Evolutionary conservation across 2,797 vertebrate genomes (phyloP), one percentile per base, ranked within the genome.

Genomic region (Toxotes lorentzi): DNA sequence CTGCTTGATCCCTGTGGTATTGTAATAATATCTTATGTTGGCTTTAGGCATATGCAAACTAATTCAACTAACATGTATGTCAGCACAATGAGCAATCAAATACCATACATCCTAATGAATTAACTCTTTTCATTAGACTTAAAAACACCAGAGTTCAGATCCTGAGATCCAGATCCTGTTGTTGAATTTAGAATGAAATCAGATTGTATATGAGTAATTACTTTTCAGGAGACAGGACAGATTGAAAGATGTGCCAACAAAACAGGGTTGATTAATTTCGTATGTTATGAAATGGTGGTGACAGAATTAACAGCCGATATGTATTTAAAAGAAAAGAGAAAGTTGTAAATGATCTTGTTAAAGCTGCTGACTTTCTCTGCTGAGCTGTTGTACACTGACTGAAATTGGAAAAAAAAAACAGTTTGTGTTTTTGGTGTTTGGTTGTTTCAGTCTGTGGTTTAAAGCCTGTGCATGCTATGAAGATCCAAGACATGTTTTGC

Each of bases 1-100:
- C 71, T 27, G 76, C 86, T 87, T 87, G 86, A 90, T 92, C 91
- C 86, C 81, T 1, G 64, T 45, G 70, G 86, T 67, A 78, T 79
- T 77, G 47, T 82, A 82, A 86, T 41, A 63, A 45, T 13, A 73
- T 65, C 59, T 32, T 12, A 57, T 71, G 45, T n/a, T 17, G 69
- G 34, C 45, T 35, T 70, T 45, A 75, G 38, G 71, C 82, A 78
- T 79, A 80, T 82, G 58, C 70, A 72, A 87, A 83, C 14, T 88
- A 82, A 88, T 87, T 86, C 53, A 51, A 11, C 30, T 40, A 45
- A 73, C 64, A 60, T 77, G 64, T 47, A 57, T 61, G 76, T 79
- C 79, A 77, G 72, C 66, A 50, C 1, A 21, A 58, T 9, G 72
- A 45, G 57, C 56, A 81, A 63, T 72, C 76, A 59, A 23, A 74